These are phyloP conservation scores for Charina bottae DNA, from an alignment of 2,113 vertebrate genomes.

Conservation along the genomic window DNA sequence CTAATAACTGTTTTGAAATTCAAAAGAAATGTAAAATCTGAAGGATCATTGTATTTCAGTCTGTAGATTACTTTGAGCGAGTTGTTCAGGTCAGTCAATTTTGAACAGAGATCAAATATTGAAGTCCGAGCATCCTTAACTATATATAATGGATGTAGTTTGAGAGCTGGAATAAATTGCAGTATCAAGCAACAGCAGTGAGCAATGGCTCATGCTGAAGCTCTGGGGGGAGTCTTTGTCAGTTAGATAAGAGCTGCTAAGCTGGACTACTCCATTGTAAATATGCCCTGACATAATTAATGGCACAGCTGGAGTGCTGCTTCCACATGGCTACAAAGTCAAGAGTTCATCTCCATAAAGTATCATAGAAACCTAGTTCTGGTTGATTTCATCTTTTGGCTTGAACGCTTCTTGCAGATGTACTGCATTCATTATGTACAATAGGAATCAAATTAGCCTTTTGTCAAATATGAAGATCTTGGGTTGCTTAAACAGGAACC, in stretches of 20 bases:
- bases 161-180: not conserved
- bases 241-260: conserved; percentile 1
- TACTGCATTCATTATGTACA: not conserved
- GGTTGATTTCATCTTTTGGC: not conserved
- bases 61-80: not conserved
- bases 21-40: not conserved
- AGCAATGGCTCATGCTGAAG: accelerated
- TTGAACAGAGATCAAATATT: not conserved
- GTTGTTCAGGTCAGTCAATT: not conserved
- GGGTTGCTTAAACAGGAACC: not conserved
- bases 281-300: not conserved
- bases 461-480: not conserved
- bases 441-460: accelerated
- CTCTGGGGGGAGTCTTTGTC: not conserved
- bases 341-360: not conserved
- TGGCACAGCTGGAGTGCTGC: not conserved
- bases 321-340: not conserved
- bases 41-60: not conserved
- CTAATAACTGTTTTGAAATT: not conserved
- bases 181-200: not conserved
- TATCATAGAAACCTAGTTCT: not conserved
- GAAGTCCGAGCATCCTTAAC: not conserved
- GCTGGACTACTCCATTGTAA: not conserved
- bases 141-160: not conserved
- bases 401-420: not conserved